phyloP scores from a whole-genome alignment of 2,797 vertebrate genomes.

The Sebastes umbrosus region DNA sequence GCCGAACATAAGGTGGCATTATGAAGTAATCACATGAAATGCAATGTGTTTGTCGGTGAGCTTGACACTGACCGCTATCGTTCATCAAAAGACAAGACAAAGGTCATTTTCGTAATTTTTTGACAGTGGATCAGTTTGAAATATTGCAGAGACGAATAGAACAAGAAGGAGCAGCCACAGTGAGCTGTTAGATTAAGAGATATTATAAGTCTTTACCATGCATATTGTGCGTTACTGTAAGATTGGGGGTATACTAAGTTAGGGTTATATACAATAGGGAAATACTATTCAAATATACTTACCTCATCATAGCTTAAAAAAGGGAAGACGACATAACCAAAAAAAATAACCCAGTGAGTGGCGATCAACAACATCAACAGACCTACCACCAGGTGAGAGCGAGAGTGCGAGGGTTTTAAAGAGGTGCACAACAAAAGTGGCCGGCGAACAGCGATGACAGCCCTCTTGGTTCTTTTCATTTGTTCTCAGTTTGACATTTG shows the following conservation, averaged over 20 bases:
- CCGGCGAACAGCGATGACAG: not conserved
- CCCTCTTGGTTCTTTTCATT: not conserved
- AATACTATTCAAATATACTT: not conserved
- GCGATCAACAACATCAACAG: not conserved
- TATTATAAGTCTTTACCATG: conserved; percentile 11
- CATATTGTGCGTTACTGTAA: not conserved
- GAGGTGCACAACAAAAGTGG: not conserved
- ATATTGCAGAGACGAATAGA: not conserved
- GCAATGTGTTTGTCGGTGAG: not conserved
- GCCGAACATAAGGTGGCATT: not conserved
- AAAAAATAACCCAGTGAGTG: not conserved
- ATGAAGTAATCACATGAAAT: not conserved
- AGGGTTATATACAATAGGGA: not conserved
- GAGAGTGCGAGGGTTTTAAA: not conserved
- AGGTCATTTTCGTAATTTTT: not conserved
- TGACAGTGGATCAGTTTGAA: not conserved
- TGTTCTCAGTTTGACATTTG: conserved; percentile 3
- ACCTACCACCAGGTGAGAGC: not conserved
- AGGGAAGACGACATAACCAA: not conserved
- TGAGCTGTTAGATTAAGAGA: not conserved
- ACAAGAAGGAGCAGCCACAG: not conserved
- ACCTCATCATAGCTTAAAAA: not conserved
- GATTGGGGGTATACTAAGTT: not conserved
- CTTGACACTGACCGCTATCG: not conserved
- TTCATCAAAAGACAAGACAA: not conserved